Percentiles rank a stretch among this genome's conserved stretches.
Conservation (phyloP, 2,797 vertebrate species). For the Philypnodon macrostomus region DNA sequence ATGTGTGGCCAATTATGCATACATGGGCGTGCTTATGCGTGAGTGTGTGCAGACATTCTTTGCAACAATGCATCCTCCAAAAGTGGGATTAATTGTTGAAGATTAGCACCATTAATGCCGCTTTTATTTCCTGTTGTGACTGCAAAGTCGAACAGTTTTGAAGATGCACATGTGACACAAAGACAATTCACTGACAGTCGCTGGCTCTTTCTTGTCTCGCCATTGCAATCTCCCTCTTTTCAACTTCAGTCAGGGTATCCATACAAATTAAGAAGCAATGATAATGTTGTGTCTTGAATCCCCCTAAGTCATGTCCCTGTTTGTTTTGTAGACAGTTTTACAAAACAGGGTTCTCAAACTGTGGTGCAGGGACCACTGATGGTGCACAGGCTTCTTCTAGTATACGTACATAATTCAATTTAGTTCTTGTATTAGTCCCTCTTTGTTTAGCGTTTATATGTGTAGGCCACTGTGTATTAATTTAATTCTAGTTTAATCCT, state of each 20-base stretch:
- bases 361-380: too few relatives aligned
- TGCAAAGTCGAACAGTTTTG: slow-evolving; percentile 33
- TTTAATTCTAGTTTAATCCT: too few relatives aligned
- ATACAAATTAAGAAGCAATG: slow-evolving; percentile 16
- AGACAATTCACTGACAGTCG: slow-evolving; percentile 40
- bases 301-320: slow-evolving; percentile 62
- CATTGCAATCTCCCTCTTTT: slow-evolving; percentile 29
- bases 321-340: slow-evolving; percentile 72
- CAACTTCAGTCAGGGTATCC: slow-evolving; percentile 7
- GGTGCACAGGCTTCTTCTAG: too few relatives aligned
- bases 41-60: slow-evolving; percentile 17
- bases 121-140: slow-evolving; percentile 44
- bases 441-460: too few relatives aligned
- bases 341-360: slow-evolving; percentile 58
- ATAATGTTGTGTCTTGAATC: too few relatives aligned
- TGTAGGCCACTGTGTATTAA: too few relatives aligned
- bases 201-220: slow-evolving; percentile 29
- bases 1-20: neutral
- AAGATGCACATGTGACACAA: slow-evolving; percentile 40
- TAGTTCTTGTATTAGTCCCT: too few relatives aligned
- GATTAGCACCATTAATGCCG: slow-evolving; percentile 54
- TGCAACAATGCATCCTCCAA: slow-evolving; percentile 26
- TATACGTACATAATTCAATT: too few relatives aligned
- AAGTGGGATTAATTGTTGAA: slow-evolving; percentile 57
- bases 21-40: neutral